Evolutionary conservation across 2,797 vertebrate genomes (phyloP), one percentile per base, ranked within the genome.

Genomic region (Falco berigora): DNA sequence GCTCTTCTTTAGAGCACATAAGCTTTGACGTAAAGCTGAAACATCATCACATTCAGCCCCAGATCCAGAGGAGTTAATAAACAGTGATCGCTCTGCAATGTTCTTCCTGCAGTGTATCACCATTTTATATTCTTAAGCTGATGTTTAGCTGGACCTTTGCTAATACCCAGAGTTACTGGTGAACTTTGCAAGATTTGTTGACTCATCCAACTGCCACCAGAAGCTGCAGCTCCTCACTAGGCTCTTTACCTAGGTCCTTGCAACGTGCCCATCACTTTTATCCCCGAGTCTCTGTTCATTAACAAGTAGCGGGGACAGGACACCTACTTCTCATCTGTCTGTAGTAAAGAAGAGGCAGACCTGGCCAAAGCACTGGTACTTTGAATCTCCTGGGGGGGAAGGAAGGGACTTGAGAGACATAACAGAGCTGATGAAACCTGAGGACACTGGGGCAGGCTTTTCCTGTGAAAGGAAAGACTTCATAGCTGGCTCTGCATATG

Each of bases 391-490:
- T 47, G 34, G 12, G 10, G 55, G 38, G 87, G 87, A 80, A 93
- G 92, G 78, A 92, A 85, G 72, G 81, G 88, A 91, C 88, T 59
- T 68, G 53, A 93, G 88, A 97, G 84, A 63, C 72, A 49, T 68
- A 93, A 88, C 47, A 93, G 90, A 93, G 71, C 66, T 86, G 92
- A 92, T 90, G 91, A 96, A 96, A 96, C 92, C 96, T 62, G 78
- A 97, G 92, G 95, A 96, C 94, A 94, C 73, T 58, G 64, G 76
- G 79, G 93, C 93, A 95, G 92, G 83, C 96, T 97, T 95, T 97
- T 97, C 95, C 96, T 97, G 96, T 96, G 81, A 88, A 91, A 97
- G 95, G 94, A 97, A 97, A 92, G 86, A 95, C 75, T 96, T 97
- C 92, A 96, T 92, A 96, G 88, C 91, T 93, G 80, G 46, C 49